Base-by-base conservation (phyloP, 2,797 vertebrate species). In the Spinus pinus region DNA sequence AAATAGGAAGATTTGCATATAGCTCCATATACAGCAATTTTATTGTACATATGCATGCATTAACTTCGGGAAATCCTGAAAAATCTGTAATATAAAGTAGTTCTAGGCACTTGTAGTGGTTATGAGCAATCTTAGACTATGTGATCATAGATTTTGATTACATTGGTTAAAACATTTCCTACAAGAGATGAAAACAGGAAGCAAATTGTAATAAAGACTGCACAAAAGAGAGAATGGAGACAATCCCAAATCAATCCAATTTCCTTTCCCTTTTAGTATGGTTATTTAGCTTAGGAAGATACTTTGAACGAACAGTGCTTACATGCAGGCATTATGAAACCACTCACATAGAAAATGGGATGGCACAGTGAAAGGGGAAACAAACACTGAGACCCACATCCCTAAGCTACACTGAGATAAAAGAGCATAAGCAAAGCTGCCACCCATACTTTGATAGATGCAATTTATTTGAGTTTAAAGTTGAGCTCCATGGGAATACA, bases 401-500 rank as follows among this genome's bases (percentile, higher is more conserved):
- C 2, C 4, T 30, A 50, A 23, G 7, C 15, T 46, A 42, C 15
- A 21, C 14, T 37, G 21, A 75, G 24, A 50, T 37, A 69, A 46
- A 82, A 64, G 14, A 79, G 17, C 2, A 24, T 14, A 54, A 14
- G 44, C 30, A 74, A 70, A 84, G 9, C 22, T 69, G 33, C 9
- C 64, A 25, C 14, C 10, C 9, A 10, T 69, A 22, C 18, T 22
- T 71, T 35, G 18, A 46, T 12, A 83, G 25, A 49, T 49, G 28
- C 8, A 86, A 53, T 69, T 83, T 30, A 75, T 39, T 71, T 10
- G 5, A 30, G 7, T 35, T 67, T 49, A 66, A 64, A 87, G 69
- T 72, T 44, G 18, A 73, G 12, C 21, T 65, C 6, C 0, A 0
- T 46, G 22, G 18, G 6, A 17, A 47, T 46, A 61, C 6, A 20